Conservation (phyloP, 2,113 vertebrate genomes). For the Ciconia maguari region DNA sequence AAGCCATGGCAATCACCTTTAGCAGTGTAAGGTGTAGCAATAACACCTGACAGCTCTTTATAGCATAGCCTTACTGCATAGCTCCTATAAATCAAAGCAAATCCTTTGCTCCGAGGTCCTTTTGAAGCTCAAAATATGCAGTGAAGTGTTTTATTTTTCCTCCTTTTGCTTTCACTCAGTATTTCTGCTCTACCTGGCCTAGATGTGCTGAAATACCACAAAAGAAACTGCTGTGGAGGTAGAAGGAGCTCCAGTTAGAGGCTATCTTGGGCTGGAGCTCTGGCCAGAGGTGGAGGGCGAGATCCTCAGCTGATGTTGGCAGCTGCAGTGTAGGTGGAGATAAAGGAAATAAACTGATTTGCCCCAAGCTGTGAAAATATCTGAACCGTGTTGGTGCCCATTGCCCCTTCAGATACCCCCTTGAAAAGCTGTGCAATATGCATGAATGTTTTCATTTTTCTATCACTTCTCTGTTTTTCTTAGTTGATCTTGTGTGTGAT, state of each 20-base stretch:
- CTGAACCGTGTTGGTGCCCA: rapidly evolving
- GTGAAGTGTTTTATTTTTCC: background rate
- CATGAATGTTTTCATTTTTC: background rate
- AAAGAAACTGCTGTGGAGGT: background rate
- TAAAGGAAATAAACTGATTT: background rate
- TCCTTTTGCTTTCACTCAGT: background rate
- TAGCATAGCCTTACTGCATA: background rate
- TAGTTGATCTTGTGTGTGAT: background rate
- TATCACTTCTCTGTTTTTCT: background rate
- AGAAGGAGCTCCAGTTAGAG: background rate
- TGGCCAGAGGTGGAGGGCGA: background rate
- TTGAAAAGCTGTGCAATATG: background rate
- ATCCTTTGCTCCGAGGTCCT: background rate
- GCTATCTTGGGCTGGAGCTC: background rate
- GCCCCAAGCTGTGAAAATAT: background rate
- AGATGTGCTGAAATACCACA: background rate
- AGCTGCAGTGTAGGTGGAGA: background rate
- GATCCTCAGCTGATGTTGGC: background rate
- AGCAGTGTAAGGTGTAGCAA: background rate
- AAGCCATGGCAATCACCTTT: background rate
- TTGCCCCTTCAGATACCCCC: background rate
- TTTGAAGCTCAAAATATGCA: slow-evolving; percentile 41
- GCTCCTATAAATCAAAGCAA: slow-evolving; percentile 25
- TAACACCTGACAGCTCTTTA: slow-evolving; percentile 11
- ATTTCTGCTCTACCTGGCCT: background rate